Percentiles rank a stretch among this genome's conserved stretches.
Conservation (phyloP, 2,797 vertebrate genomes). For the Ammospiza maritima region DNA sequence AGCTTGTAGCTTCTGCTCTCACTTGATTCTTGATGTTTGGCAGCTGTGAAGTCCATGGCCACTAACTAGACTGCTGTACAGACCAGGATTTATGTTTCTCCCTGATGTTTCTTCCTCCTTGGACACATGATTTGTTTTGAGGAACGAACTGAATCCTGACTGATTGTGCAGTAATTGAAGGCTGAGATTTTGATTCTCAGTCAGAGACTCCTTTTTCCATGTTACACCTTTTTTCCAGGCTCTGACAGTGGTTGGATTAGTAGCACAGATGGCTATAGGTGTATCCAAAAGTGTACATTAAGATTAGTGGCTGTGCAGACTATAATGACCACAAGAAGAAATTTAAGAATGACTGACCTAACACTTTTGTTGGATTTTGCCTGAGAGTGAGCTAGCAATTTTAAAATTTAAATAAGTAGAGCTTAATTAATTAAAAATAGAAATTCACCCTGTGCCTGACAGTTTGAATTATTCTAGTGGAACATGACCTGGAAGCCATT, state of each 20-base stretch:
- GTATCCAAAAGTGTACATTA: background rate
- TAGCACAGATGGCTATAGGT: rapidly evolving
- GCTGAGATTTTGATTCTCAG: background rate
- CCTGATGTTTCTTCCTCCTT: background rate
- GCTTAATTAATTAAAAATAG: background rate
- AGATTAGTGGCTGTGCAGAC: background rate
- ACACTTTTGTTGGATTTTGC: background rate
- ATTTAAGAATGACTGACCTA: background rate
- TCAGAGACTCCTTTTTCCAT: background rate
- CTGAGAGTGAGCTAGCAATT: background rate
- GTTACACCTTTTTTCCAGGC: background rate
- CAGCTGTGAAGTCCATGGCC: background rate
- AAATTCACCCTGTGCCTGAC: background rate
- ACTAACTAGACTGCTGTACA: background rate
- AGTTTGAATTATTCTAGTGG: background rate
- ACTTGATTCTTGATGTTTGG: background rate
- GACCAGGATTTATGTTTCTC: background rate
- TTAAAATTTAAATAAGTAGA: background rate
- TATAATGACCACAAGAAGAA: background rate
- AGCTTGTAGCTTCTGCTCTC: background rate
- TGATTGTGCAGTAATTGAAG: background rate
- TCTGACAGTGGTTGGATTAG: background rate
- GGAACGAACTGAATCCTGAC: background rate
- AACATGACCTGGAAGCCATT: rapidly evolving
- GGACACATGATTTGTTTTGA: background rate